Conservation (phyloP, 2,113 vertebrate genomes). For the Falco punctatus region DNA sequence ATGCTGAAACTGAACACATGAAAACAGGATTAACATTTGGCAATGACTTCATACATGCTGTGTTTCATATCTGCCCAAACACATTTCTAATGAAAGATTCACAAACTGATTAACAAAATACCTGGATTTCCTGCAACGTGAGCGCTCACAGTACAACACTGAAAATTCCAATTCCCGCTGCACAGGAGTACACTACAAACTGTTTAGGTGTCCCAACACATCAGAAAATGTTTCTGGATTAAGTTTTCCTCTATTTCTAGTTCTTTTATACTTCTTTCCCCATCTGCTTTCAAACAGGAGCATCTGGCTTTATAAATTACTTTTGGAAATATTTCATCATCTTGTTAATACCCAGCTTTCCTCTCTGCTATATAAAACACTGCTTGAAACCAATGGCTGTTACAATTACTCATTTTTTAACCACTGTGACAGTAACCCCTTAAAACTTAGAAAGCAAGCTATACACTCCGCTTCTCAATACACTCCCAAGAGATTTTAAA, state of each 20-base stretch:
- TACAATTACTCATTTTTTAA: background rate
- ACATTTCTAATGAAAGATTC: background rate
- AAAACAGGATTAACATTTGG: background rate
- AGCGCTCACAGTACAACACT: background rate
- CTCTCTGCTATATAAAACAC: background rate
- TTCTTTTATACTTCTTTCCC: background rate
- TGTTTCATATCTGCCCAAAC: background rate
- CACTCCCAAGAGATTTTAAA: background rate
- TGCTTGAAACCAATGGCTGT: too few species aligned
- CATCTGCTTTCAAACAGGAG: background rate
- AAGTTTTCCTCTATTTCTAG: background rate
- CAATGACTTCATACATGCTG: accelerated
- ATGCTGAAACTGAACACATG: background rate
- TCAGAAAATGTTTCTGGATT: background rate
- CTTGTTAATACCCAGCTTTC: background rate
- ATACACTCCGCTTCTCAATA: background rate
- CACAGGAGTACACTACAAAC: background rate
- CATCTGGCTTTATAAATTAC: background rate
- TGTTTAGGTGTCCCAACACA: background rate
- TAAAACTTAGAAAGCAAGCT: background rate
- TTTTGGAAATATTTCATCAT: background rate
- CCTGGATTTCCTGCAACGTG: background rate
- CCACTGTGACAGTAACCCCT: background rate
- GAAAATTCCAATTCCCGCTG: background rate
- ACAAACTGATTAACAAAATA: background rate